Evolutionary conservation across 1,140 invertebrate species (phyloP).

Genomic region (Tetramorium simillimum): DNA sequence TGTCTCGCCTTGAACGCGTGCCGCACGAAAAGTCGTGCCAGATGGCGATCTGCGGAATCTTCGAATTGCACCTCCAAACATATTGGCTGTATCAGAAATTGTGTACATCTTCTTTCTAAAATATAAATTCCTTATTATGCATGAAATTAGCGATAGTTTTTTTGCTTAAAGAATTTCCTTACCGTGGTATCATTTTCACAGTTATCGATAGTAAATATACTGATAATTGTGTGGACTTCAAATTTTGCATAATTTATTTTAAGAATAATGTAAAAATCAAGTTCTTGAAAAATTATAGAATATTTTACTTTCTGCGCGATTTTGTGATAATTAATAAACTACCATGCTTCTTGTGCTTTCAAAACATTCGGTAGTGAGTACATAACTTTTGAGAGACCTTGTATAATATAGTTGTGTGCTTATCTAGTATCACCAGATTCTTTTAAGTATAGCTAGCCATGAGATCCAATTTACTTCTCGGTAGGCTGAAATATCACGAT

Average conservation of each 20-base stretch:
- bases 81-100: constrained; percentile 22
- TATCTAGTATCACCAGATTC: constrained; percentile 37
- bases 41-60: constrained; percentile 38
- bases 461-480: constrained; percentile 54
- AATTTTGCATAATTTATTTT: neutral
- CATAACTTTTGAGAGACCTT: constrained; percentile 28
- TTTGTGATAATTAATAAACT: neutral
- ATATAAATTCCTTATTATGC: neutral
- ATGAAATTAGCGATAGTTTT: neutral
- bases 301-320: neutral
- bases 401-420: constrained; percentile 22
- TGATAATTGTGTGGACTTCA: neutral
- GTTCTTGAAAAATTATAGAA: neutral
- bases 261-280: neutral
- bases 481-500: constrained; percentile 44
- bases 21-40: constrained; percentile 62
- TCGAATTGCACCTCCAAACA: neutral
- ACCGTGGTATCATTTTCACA: too few relatives aligned
- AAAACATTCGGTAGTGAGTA: neutral
- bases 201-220: neutral
- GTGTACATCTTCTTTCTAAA: neutral
- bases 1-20: constrained; percentile 56
- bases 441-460: constrained; percentile 23
- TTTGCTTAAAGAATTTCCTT: neutral
- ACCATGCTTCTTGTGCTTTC: neutral